Conservation (phyloP, 2,797 vertebrate genomes). For the Mus caroli region DNA sequence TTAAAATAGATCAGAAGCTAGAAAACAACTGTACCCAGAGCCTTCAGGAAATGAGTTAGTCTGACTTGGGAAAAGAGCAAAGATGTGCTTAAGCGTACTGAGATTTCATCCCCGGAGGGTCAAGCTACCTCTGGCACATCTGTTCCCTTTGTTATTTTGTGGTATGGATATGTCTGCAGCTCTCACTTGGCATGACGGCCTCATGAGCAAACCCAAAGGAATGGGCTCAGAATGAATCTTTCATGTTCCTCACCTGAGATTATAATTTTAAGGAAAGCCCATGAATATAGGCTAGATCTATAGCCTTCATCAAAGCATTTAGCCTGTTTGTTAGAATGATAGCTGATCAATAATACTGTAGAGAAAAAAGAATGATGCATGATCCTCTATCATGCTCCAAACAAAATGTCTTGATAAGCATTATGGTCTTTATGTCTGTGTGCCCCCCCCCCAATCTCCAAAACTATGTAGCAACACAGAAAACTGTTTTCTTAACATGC, state of each 20-base stretch:
- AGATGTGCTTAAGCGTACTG: slow-evolving; percentile 2
- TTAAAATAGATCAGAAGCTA: slow-evolving; percentile 57
- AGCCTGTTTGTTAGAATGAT: slow-evolving; percentile 29
- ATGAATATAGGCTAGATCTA: neutral
- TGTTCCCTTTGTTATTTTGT: slow-evolving; percentile 2
- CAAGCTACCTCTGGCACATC: slow-evolving; percentile 69
- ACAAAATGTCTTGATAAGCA: slow-evolving; percentile 21
- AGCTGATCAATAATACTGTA: slow-evolving; percentile 30
- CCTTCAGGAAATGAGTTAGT: slow-evolving; percentile 44
- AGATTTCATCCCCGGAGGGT: slow-evolving; percentile 53
- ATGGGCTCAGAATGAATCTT: neutral
- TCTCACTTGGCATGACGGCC: neutral
- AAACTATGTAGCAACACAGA: neutral
- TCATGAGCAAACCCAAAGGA: neutral
- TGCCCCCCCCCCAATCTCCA: neutral
- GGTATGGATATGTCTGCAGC: neutral
- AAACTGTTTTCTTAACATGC: neutral
- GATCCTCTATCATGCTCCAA: neutral
- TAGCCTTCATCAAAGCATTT: neutral
- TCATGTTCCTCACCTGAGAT: neutral
- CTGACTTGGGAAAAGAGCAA: slow-evolving; percentile 39
- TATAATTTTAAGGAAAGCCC: slow-evolving; percentile 27
- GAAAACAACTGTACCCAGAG: slow-evolving; percentile 1
- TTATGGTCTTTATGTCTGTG: slow-evolving; percentile 9
- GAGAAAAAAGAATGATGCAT: neutral